Evolutionary conservation across 2,113 vertebrate genomes (phyloP).

Genomic region (Phrynosoma blainvillii): DNA sequence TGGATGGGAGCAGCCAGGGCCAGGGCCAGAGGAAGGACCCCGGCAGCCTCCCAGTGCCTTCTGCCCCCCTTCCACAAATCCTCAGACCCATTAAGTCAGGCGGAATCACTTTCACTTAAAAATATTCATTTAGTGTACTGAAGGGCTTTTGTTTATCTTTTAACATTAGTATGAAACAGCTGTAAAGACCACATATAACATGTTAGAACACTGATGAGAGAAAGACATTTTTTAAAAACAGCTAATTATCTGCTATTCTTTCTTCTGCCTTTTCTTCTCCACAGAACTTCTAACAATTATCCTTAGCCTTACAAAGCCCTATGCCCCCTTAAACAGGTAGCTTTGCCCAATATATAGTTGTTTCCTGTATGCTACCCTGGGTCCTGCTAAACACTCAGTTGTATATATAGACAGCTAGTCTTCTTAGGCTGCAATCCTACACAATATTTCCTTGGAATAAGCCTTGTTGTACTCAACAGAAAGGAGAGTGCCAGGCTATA

Average conservation of each 20-base stretch:
- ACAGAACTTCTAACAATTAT: conserved; percentile 31
- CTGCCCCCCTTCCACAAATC: too few relatives aligned
- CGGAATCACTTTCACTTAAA: not conserved
- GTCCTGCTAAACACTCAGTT: not conserved
- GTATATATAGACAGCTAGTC: not conserved
- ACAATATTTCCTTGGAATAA: too few relatives aligned
- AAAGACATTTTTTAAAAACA: conserved; percentile 2
- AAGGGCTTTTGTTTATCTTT: conserved; percentile 10
- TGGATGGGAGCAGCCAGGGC: too few relatives aligned
- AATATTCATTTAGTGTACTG: not conserved
- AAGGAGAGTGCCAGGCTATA: too few relatives aligned
- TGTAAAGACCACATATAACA: not conserved
- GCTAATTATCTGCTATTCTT: conserved; percentile 10
- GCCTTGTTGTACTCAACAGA: too few relatives aligned
- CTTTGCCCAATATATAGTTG: conserved; percentile 35
- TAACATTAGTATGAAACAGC: conserved; percentile 4
- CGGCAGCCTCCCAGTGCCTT: too few relatives aligned
- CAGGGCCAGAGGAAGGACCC: too few relatives aligned
- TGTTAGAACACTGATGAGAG: conserved; percentile 14
- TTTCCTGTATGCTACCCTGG: not conserved
- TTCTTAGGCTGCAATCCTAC: too few relatives aligned
- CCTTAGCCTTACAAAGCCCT: conserved; percentile 29
- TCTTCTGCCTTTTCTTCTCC: conserved; percentile 1
- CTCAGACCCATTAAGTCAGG: too few relatives aligned
- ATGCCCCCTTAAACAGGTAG: not conserved